Conservation (phyloP, 1,140 invertebrate species). For the Zaprionus kolodkinae region DNA sequence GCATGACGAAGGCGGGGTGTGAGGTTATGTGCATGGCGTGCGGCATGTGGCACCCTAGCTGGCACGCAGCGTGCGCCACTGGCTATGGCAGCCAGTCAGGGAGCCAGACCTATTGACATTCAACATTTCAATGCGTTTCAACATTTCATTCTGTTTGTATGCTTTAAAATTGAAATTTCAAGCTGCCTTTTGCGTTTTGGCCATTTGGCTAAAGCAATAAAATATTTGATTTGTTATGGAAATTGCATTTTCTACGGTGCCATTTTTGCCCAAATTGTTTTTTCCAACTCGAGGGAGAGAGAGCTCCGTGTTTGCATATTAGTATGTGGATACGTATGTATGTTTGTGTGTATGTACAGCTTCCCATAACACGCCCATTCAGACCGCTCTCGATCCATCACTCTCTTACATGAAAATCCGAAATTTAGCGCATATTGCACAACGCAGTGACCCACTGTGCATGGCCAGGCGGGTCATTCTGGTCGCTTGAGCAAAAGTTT, state of each 20-base stretch:
- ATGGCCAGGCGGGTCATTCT: neutral
- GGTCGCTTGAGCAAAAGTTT: slow-evolving; percentile 47
- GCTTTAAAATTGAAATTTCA: slow-evolving; percentile 46
- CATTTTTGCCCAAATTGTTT: slow-evolving; percentile 60
- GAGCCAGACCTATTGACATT: slow-evolving; percentile 30
- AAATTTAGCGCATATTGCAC: slow-evolving; percentile 25
- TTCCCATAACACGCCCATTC: too few species aligned
- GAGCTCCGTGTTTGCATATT: slow-evolving; percentile 3
- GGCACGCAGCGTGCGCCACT: slow-evolving; percentile 14
- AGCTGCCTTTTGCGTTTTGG: slow-evolving; percentile 43
- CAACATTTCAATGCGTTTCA: slow-evolving; percentile 44
- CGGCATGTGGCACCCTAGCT: slow-evolving; percentile 4
- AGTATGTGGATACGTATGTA: slow-evolving; percentile 17
- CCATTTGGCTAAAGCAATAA: slow-evolving; percentile 65
- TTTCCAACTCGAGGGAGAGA: slow-evolving; percentile 1
- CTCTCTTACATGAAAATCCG: slow-evolving; percentile 1
- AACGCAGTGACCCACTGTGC: slow-evolving; percentile 22
- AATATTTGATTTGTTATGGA: slow-evolving; percentile 80
- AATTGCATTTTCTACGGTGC: slow-evolving; percentile 65
- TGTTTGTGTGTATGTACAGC: neutral
- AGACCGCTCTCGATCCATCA: too few species aligned
- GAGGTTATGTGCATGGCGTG: neutral
- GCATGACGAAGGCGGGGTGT: neutral
- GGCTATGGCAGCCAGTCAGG: slow-evolving; percentile 12
- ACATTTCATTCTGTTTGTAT: slow-evolving; percentile 26